phyloP scores from a whole-genome alignment of 2,113 vertebrate species.

The Leiothrix lutea region DNA sequence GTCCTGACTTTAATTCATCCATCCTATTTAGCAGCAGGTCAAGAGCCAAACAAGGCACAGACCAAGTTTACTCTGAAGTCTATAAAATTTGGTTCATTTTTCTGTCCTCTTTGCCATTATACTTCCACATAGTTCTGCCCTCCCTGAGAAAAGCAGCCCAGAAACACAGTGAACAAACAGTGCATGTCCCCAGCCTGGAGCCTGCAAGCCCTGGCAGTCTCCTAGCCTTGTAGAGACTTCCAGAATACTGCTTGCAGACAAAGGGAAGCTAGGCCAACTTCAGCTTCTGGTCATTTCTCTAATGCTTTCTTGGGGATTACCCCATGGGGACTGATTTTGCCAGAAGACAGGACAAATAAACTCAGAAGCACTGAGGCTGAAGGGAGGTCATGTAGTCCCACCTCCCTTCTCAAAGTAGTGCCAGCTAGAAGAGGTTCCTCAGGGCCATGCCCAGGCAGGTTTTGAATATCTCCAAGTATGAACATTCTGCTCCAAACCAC shows the following conservation, averaged over 20 bases:
- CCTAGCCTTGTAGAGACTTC: background rate
- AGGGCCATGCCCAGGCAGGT: background rate
- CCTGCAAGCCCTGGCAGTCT: background rate
- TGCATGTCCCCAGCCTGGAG: background rate
- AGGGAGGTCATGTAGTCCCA: background rate
- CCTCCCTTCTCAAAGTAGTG: background rate
- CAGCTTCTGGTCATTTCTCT: background rate
- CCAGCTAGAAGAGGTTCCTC: background rate
- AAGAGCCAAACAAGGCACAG: background rate
- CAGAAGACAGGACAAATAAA: background rate
- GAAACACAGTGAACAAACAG: fast-evolving
- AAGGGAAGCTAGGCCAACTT: background rate
- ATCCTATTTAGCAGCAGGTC: background rate
- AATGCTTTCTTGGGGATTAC: background rate
- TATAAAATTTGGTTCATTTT: fast-evolving
- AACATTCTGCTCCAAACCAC: background rate
- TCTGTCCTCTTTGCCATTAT: background rate
- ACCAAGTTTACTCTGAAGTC: background rate
- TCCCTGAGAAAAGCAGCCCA: background rate
- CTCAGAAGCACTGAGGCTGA: background rate
- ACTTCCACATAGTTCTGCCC: background rate
- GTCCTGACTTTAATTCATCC: background rate
- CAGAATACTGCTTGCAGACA: background rate
- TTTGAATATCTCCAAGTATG: background rate
- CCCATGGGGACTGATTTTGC: background rate